phyloP scores from a whole-genome alignment of 2,888 invertebrate genomes.

The Cephus rjabovi region DNA sequence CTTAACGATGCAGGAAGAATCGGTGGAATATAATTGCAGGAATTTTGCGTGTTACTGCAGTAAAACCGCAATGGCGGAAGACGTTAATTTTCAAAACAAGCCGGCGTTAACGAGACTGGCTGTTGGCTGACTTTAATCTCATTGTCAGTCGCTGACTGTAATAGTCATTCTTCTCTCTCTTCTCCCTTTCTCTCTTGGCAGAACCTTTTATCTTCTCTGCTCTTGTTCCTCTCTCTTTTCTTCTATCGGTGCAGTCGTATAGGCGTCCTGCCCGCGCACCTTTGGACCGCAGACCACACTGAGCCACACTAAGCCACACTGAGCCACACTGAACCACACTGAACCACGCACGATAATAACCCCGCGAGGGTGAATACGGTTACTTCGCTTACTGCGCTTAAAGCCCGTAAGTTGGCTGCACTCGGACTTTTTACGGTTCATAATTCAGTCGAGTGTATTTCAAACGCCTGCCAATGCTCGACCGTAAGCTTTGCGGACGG shows the following conservation, averaged over 20 bases:
- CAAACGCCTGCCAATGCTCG: slow-evolving; percentile 62
- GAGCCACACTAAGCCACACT: slow-evolving; percentile 11
- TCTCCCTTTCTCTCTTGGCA: slow-evolving; percentile 22
- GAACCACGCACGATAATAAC: slow-evolving; percentile 58
- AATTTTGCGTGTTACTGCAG: too few relatives aligned
- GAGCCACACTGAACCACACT: too few relatives aligned
- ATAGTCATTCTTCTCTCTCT: slow-evolving; percentile 17
- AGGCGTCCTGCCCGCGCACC: slow-evolving; percentile 42
- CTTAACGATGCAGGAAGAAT: too few relatives aligned
- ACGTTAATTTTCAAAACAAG: slow-evolving; percentile 44
- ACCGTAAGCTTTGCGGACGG: slow-evolving; percentile 8
- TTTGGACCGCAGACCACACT: slow-evolving; percentile 63
- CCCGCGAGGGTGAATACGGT: slow-evolving; percentile 62
- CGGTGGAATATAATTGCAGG: too few relatives aligned
- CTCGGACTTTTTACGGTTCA: slow-evolving; percentile 63
- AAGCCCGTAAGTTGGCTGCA: slow-evolving; percentile 47
- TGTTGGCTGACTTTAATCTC: slow-evolving; percentile 45
- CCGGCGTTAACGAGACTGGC: slow-evolving; percentile 54
- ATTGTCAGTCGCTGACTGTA: slow-evolving; percentile 20
- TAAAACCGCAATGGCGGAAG: too few relatives aligned
- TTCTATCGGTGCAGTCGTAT: slow-evolving; percentile 36
- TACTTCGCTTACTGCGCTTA: slow-evolving; percentile 50
- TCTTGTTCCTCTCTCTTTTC: slow-evolving; percentile 26
- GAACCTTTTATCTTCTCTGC: slow-evolving; percentile 24
- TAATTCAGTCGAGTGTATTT: slow-evolving; percentile 65